Conservation (phyloP, 1,140 invertebrate genomes). For the Saxidomus purpurata region DNA sequence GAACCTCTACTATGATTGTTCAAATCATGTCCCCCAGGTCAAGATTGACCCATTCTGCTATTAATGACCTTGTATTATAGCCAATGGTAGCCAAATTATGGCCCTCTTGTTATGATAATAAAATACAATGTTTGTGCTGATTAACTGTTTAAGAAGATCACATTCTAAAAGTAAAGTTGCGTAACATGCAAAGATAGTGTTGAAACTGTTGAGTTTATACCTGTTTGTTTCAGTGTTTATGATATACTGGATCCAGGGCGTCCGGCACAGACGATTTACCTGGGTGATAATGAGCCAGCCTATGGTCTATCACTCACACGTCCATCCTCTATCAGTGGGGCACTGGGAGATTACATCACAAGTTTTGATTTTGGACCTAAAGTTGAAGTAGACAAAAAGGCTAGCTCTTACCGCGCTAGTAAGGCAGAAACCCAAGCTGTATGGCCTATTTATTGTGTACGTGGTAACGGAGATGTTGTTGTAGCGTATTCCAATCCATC, state of each 20-base stretch:
- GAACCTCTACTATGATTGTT: too few species aligned
- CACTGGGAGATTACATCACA: conserved; percentile 93
- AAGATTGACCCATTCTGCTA: too few species aligned
- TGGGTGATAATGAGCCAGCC: conserved; percentile 72
- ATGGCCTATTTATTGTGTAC: conserved; percentile 93
- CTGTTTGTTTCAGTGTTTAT: conserved; percentile 79
- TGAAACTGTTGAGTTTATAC: neutral
- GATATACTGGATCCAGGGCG: conserved; percentile 83
- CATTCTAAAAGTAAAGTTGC: too few species aligned
- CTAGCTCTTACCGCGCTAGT: neutral
- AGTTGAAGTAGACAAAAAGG: conserved; percentile 72
- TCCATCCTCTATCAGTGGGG: conserved; percentile 84
- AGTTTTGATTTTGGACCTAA: conserved; percentile 93
- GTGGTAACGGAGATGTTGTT: conserved; percentile 92
- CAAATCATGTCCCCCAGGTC: too few species aligned
- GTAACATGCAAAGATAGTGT: too few species aligned
- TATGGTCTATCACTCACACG: conserved; percentile 73
- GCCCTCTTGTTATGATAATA: too few species aligned
- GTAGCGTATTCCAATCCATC: conserved; percentile 88
- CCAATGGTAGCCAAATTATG: too few species aligned
- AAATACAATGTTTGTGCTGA: too few species aligned
- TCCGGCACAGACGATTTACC: conserved; percentile 79
- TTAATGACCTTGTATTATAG: too few species aligned
- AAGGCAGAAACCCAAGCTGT: conserved; percentile 82
- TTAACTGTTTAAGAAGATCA: too few species aligned